phyloP scores from a whole-genome alignment of 2,797 vertebrate species.

The Chaenodraco wilsoni region DNA sequence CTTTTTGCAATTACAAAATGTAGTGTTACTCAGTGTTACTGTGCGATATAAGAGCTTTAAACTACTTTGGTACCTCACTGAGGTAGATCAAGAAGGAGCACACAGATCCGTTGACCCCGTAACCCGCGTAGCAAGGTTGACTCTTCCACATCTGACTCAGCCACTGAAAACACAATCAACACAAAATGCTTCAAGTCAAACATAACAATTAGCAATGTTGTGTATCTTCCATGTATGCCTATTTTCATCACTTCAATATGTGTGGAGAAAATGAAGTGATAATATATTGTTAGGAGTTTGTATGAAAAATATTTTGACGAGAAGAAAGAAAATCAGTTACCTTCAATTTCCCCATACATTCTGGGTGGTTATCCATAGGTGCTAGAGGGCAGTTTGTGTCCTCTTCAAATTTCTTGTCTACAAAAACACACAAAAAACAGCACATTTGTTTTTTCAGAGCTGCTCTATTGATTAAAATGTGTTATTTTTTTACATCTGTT shows the following conservation, averaged over 20 bases:
- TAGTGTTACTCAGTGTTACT: not conserved
- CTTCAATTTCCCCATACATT: constrained; percentile 24
- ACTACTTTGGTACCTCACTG: constrained; percentile 68
- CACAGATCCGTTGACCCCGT: constrained; percentile 84
- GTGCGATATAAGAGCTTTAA: constrained; percentile 2
- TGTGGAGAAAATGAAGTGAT: not conserved
- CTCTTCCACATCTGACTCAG: constrained; percentile 56
- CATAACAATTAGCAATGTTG: not conserved
- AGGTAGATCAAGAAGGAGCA: constrained; percentile 92
- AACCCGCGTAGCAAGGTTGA: constrained; percentile 85
- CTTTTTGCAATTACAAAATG: not conserved
- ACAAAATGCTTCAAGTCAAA: not conserved
- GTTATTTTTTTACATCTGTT: not conserved
- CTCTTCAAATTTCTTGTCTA: not conserved
- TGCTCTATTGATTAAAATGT: not conserved
- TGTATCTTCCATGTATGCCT: not conserved
- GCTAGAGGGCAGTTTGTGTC: constrained; percentile 30
- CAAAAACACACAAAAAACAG: not conserved
- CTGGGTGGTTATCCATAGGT: constrained; percentile 24
- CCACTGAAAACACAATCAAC: constrained; percentile 28
- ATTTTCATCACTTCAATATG: not conserved
- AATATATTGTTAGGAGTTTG: not conserved
- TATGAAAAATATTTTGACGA: not conserved
- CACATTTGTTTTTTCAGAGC: not conserved
- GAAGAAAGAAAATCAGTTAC: constrained; percentile 4